Percentiles rank a stretch among this genome's conserved stretches.
These are phyloP conservation scores for Barnardius zonarius DNA, from an alignment of 2,113 vertebrate species.

Conservation along the genomic window DNA sequence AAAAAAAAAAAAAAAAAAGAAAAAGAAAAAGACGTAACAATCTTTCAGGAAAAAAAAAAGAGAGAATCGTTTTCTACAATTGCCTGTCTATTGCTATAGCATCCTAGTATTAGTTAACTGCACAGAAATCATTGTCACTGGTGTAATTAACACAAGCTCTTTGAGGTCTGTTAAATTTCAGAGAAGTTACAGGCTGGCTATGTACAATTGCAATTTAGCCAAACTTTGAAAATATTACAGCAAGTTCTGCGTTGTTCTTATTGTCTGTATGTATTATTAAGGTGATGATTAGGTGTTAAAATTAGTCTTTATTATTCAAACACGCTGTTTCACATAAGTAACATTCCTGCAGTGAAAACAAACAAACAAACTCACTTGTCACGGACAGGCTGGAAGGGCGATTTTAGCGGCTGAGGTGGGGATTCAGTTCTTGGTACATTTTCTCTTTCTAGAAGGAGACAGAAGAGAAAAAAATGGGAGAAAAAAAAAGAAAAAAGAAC, in stretches of 20 bases:
- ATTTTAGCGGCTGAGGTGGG: slow-evolving; percentile 87
- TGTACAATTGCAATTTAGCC: background rate
- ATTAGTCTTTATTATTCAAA: slow-evolving; percentile 62
- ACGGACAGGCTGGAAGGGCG: slow-evolving; percentile 91
- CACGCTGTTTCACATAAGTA: slow-evolving; percentile 54
- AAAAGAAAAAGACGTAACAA: slow-evolving; percentile 10
- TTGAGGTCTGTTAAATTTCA: slow-evolving; percentile 18
- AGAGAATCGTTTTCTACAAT: background rate
- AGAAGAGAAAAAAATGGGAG: background rate
- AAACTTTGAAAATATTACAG: slow-evolving; percentile 11
- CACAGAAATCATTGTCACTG: background rate
- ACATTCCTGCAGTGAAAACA: slow-evolving; percentile 52
- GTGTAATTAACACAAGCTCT: background rate
- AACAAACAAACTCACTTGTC: slow-evolving; percentile 88
- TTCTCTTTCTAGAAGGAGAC: slow-evolving; percentile 83
- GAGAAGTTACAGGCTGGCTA: slow-evolving; percentile 9
- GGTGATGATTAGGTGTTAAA: slow-evolving; percentile 55
- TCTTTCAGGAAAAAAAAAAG: slow-evolving; percentile 25
- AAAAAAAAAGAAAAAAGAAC: background rate
- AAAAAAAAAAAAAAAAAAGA: slow-evolving; percentile 14
- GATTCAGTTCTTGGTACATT: slow-evolving; percentile 85
- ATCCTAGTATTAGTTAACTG: background rate
- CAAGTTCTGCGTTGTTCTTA: slow-evolving; percentile 16
- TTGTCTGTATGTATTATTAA: slow-evolving; percentile 23
- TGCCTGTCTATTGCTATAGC: background rate